A percentile compares a stretch with the other conserved stretches of the same genome.
phyloP scores from a whole-genome alignment of 1,140 invertebrate genomes.

The Sitobion miscanthi region DNA sequence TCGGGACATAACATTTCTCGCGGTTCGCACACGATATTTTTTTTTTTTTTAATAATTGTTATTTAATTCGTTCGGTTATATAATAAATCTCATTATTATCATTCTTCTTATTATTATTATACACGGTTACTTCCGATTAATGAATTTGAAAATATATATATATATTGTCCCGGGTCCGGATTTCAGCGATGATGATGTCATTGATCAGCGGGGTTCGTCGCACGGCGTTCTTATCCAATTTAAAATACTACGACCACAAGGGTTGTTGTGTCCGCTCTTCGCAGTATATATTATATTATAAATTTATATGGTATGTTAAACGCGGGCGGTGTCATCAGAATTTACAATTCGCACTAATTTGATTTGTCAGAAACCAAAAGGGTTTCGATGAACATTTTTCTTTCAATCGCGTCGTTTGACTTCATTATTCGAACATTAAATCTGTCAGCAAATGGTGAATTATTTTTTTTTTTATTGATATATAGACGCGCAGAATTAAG shows the following conservation, averaged over 20 bases:
- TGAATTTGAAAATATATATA: neutral
- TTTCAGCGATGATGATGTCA: neutral
- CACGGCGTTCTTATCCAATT: slow-evolving; percentile 4
- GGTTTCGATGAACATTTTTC: neutral
- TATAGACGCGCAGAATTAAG: neutral
- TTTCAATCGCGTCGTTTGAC: neutral
- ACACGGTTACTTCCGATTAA: slow-evolving; percentile 29
- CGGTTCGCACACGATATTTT: neutral
- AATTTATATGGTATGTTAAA: neutral
- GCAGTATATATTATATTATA: too few relatives aligned
- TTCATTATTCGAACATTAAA: slow-evolving; percentile 15
- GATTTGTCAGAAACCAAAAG: neutral
- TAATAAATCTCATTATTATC: too few relatives aligned
- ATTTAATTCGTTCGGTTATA: neutral
- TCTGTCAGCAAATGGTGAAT: neutral
- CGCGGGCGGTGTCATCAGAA: slow-evolving; percentile 18
- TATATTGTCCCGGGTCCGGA: neutral
- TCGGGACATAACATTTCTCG: neutral
- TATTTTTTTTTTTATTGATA: neutral
- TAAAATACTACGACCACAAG: neutral
- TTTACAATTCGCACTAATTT: slow-evolving; percentile 21
- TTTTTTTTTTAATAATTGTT: neutral
- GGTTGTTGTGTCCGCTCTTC: neutral
- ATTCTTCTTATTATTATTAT: neutral
- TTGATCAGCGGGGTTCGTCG: slow-evolving; percentile 13